phyloP scores from a whole-genome alignment of 2,888 invertebrate species.

The Abrostola tripartita region DNA sequence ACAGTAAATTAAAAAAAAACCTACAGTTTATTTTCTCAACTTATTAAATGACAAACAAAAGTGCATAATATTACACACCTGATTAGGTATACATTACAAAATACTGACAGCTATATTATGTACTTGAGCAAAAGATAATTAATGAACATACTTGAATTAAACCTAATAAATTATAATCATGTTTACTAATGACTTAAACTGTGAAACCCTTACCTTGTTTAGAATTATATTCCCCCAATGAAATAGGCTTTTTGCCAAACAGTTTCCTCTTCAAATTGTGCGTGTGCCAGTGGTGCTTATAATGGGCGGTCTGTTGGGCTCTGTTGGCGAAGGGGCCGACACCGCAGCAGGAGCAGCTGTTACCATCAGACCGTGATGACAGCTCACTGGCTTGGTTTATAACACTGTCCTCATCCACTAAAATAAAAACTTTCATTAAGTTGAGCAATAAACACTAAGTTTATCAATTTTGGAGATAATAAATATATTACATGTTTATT shows the following conservation, averaged over 20 bases:
- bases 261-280: conserved; percentile 93
- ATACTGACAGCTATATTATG: too few species aligned
- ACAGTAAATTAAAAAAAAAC: too few species aligned
- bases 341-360: conserved; percentile 82
- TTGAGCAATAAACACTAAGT: not conserved
- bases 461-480: not conserved
- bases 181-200: not conserved
- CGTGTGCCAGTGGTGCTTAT: conserved; percentile 95
- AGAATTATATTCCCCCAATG: conserved; percentile 79
- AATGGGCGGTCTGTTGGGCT: conserved; percentile 91
- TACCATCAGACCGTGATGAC: conserved; percentile 78
- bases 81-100: not conserved
- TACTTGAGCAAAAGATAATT: too few species aligned
- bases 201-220: conserved; percentile 70
- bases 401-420: conserved; percentile 85
- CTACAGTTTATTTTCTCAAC: too few species aligned
- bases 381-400: conserved; percentile 77
- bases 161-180: not conserved
- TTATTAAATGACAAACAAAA: too few species aligned
- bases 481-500: not conserved
- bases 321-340: conserved; percentile 88
- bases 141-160: too few species aligned
- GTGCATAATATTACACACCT: too few species aligned
- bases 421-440: conserved; percentile 30
- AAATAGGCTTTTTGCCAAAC: conserved; percentile 82